Evolutionary conservation across 2,888 invertebrate genomes (phyloP).

Genomic region (Hedychridium roseum): DNA sequence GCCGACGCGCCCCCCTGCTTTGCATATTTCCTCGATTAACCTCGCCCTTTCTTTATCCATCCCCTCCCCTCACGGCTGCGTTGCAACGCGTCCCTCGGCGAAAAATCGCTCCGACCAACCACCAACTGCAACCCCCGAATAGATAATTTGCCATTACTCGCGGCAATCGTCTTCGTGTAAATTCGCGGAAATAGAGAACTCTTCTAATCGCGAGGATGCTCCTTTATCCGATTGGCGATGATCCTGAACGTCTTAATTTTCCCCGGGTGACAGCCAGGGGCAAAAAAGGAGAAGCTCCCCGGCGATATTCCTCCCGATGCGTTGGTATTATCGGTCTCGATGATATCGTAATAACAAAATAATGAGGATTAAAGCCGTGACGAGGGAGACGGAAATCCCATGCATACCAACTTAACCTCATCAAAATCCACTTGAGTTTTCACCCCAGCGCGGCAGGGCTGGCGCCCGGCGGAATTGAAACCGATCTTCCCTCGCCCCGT

Average conservation of each 20-base stretch:
- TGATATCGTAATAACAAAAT: constrained; percentile 11
- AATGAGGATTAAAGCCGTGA: constrained; percentile 29
- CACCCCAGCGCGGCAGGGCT: too few relatives aligned
- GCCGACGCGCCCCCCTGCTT: constrained; percentile 47
- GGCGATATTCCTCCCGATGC: too few relatives aligned
- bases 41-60: constrained; percentile 48
- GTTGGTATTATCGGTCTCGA: too few relatives aligned
- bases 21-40: constrained; percentile 60
- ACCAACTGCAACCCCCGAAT: constrained; percentile 23
- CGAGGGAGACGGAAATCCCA: constrained; percentile 44
- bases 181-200: too few relatives aligned
- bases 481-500: constrained; percentile 41
- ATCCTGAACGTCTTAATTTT: too few relatives aligned
- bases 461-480: constrained; percentile 58
- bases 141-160: too few relatives aligned
- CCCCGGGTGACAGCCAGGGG: too few relatives aligned
- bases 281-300: too few relatives aligned
- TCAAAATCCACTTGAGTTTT: constrained; percentile 59
- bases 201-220: too few relatives aligned
- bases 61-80: neutral
- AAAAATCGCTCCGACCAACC: constrained; percentile 13
- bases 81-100: constrained; percentile 16
- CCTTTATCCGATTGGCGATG: too few relatives aligned
- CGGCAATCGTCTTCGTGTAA: too few relatives aligned
- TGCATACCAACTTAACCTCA: constrained; percentile 60